These are phyloP conservation scores for Pinctada fucata DNA, from an alignment of 2,888 invertebrate genomes.

Conservation along the genomic window DNA sequence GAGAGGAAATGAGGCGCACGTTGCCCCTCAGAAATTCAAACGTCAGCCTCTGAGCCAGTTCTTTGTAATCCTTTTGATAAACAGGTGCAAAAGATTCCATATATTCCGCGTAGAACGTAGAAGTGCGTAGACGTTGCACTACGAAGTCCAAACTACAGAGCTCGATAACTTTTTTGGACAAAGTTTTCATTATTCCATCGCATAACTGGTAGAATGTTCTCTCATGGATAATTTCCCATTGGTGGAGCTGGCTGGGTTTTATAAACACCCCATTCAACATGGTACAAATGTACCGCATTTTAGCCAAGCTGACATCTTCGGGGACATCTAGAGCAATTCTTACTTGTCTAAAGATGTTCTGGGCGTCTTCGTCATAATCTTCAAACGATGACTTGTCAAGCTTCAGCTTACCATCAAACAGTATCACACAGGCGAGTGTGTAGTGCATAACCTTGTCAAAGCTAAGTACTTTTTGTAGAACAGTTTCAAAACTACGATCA, in stretches of 20 bases:
- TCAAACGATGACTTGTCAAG: conserved; percentile 42
- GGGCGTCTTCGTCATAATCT: conserved; percentile 43
- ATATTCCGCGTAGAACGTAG: conserved; percentile 15
- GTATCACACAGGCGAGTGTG: conserved; percentile 39
- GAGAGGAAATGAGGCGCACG: conserved; percentile 37
- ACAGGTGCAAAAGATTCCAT: conserved; percentile 27
- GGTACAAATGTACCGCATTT: conserved; percentile 49
- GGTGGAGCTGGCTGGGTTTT: conserved; percentile 33
- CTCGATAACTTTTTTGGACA: conserved; percentile 34
- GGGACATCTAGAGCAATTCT: conserved; percentile 38
- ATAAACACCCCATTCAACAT: conserved; percentile 50
- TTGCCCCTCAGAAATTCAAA: conserved; percentile 46
- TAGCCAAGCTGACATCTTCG: conserved; percentile 36
- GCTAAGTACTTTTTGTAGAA: conserved; percentile 46
- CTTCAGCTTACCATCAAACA: conserved; percentile 49
- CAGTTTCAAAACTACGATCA: conserved; percentile 34
- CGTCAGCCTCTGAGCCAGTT: conserved; percentile 40
- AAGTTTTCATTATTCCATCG: conserved; percentile 39
- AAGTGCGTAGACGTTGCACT: conserved; percentile 38
- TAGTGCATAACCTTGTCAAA: conserved; percentile 49
- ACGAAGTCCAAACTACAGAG: conserved; percentile 42
- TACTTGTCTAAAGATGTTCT: conserved; percentile 43
- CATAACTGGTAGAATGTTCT: conserved; percentile 41
- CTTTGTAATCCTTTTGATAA: conserved; percentile 28
- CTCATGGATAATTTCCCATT: conserved; percentile 45